phyloP scores from a whole-genome alignment of 23 tunicate genomes.

The Corella eumyota region DNA sequence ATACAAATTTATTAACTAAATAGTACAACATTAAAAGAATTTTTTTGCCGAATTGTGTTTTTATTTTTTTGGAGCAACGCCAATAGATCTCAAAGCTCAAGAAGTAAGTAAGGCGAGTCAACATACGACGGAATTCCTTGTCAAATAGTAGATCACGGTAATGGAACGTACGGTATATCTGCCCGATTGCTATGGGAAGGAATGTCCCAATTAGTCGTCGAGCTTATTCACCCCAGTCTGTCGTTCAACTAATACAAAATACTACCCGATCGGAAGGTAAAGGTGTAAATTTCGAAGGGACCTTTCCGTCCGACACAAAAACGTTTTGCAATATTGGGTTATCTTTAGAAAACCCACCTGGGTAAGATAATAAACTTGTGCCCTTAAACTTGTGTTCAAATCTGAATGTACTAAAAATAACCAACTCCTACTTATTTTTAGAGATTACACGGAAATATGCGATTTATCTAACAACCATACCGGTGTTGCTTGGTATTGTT shows the following conservation, averaged over 20 bases:
- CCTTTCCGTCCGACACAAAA: not conserved
- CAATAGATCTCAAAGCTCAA: too few relatives aligned
- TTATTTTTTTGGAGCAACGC: too few relatives aligned
- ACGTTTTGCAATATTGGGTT: not conserved
- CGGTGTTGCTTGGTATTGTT: constrained; percentile 1
- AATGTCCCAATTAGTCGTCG: not conserved
- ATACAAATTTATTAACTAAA: too few relatives aligned
- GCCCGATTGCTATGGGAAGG: constrained; percentile 10
- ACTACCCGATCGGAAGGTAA: not conserved
- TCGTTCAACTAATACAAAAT: not conserved
- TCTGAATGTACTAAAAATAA: too few relatives aligned
- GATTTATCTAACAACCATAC: not conserved
- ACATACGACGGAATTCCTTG: not conserved
- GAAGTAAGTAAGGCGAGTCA: not conserved
- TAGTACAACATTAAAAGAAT: too few relatives aligned
- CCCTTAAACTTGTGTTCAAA: too few relatives aligned
- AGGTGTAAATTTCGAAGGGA: not conserved
- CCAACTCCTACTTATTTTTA: too few relatives aligned
- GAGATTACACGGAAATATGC: not conserved
- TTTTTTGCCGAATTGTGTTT: too few relatives aligned
- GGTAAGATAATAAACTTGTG: too few relatives aligned
- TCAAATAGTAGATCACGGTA: not conserved
- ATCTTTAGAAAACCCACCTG: too few relatives aligned
- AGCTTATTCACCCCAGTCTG: constrained; percentile 3
- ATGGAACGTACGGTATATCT: not conserved